These are phyloP conservation scores for Solenopsis invicta DNA, from an alignment of 1,140 invertebrate genomes.

Conservation along the genomic window DNA sequence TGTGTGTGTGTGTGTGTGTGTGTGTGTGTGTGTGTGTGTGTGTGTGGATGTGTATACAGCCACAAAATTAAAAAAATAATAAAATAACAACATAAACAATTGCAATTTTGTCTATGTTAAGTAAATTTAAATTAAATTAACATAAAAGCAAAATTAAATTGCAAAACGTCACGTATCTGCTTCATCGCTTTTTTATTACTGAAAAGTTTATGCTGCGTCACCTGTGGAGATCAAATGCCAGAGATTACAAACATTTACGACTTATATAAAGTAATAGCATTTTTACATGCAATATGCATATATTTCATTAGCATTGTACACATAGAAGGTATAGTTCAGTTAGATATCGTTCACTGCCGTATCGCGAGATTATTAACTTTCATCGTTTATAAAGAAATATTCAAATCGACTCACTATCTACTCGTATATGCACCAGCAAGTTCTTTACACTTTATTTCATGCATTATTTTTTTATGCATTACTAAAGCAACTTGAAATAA, in stretches of 20 bases:
- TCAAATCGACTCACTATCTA: not conserved
- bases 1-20: too few relatives aligned
- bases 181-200: conserved; percentile 8
- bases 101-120: not conserved
- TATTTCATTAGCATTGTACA: conserved; percentile 2
- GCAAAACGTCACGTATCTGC: not conserved
- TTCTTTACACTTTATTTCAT: not conserved
- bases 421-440: not conserved
- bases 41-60: too few relatives aligned
- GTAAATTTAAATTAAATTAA: not conserved
- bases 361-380: conserved; percentile 1
- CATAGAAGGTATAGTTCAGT: not conserved
- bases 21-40: too few relatives aligned
- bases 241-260: conserved; percentile 34
- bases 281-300: conserved; percentile 6
- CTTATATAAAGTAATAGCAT: not conserved
- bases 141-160: not conserved
- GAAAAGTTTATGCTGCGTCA: not conserved
- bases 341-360: not conserved
- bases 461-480: too few relatives aligned
- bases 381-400: not conserved
- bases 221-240: not conserved
- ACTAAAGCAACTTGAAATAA: not conserved
- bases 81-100: not conserved
- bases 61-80: not conserved